Base-by-base conservation (phyloP, 2,113 vertebrate species). In the Grallaria varia region DNA sequence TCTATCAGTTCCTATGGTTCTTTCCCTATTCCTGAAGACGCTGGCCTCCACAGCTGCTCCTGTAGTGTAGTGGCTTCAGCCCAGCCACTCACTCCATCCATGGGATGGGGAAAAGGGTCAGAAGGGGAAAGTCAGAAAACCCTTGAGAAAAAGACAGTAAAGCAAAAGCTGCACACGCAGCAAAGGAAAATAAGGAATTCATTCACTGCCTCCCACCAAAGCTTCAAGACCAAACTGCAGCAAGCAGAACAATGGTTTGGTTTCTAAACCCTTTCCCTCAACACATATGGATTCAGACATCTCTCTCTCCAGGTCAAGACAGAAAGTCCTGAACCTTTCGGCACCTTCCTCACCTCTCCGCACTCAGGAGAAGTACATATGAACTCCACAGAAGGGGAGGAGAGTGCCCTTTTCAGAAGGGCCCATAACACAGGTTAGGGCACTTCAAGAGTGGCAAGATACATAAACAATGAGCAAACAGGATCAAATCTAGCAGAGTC, bases 81-180 rank as follows among this genome's bases (percentile, higher is more conserved):
- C 53, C 64, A 74, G 68, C 53, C 4, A 5, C 74, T 50, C 1
- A 0, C 49, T 33, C 18, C 12, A 27, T 5, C 22, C 6, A 0
- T 9, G 28, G 42, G 33, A 72, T 10, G 39, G 56, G 59, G 25
- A 23, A 59, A 47, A 45, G 23, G 19, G 27, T 5, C 4, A 1
- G 42, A 28, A 63, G 25, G 40, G 27, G 25, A n/a, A 39, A 40
- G 22, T 6, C 5, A 33, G 27, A 71, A 55, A 55, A 40, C 17
- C 40, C 20, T 14, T 27, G 14, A 71, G 27, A 58, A 58, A 49
- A 58, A 56, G 58, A 19, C 10, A 49, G 56, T 39, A 58, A 78
- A 44, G 42, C 40, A 56, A 37, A 55, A 77, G 56, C 49, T 15
- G 5, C 8, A 15, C 12, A 9, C 7, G 3, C 40, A 37, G n/a